Evolutionary conservation across 2,113 vertebrate genomes (phyloP).

Genomic region (Tragulus kanchil): DNA sequence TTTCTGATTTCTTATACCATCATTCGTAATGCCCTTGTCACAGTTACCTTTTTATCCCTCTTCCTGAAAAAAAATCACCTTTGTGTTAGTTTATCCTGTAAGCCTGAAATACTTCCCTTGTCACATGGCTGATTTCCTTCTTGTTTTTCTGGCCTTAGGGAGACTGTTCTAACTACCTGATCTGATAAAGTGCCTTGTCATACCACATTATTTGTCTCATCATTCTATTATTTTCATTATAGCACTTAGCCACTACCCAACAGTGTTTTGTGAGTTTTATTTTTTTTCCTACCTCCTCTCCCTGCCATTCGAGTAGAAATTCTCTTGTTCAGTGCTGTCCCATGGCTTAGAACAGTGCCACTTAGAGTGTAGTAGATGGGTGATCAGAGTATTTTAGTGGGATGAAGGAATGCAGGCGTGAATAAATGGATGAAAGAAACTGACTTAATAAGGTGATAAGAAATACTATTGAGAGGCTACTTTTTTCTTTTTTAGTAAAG

Average conservation of each 20-base stretch:
- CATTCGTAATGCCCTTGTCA: background rate
- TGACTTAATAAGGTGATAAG: background rate
- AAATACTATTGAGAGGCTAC: background rate
- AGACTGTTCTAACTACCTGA: background rate
- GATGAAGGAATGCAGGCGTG: background rate
- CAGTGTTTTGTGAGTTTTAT: background rate
- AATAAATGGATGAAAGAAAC: background rate
- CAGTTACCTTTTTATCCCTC: background rate
- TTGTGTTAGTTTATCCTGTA: background rate
- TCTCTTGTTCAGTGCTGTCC: background rate
- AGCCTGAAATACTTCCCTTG: background rate
- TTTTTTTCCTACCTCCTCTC: background rate
- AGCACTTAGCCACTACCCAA: background rate
- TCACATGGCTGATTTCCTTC: background rate
- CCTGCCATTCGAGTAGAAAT: background rate
- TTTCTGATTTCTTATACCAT: background rate
- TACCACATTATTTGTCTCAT: background rate
- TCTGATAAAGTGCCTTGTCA: background rate
- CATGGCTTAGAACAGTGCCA: background rate
- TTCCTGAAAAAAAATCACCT: background rate
- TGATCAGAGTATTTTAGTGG: background rate
- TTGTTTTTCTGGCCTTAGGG: background rate
- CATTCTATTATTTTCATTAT: background rate
- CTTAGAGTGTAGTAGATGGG: background rate
- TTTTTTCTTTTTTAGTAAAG: constrained; percentile 13